A percentile compares a stretch with the other conserved stretches of the same genome.
These are phyloP conservation scores for Terebella lapidaria DNA, from an alignment of 2,888 invertebrate genomes.

Conservation along the genomic window DNA sequence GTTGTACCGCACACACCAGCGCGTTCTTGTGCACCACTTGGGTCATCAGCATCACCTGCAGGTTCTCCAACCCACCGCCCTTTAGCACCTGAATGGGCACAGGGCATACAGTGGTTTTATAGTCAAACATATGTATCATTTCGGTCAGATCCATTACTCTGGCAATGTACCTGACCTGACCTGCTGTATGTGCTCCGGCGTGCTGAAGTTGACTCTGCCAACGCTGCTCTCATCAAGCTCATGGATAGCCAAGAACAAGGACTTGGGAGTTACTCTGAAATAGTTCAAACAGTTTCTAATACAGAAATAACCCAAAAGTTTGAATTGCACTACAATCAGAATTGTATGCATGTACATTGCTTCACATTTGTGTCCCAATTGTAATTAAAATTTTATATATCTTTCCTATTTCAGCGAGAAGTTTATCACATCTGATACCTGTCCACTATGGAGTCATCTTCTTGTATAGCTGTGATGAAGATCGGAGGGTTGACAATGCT, in stretches of 20 bases:
- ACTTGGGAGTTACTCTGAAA: slow-evolving; percentile 29
- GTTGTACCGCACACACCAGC: slow-evolving; percentile 44
- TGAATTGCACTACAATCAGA: too few relatives aligned
- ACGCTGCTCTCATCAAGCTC: slow-evolving; percentile 51
- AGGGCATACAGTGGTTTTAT: too few relatives aligned
- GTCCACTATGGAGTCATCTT: slow-evolving; percentile 48
- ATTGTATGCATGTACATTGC: too few relatives aligned
- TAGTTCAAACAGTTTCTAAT: not conserved
- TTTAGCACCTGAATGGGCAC: slow-evolving; percentile 34
- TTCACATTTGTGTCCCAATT: too few relatives aligned
- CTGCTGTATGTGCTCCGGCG: slow-evolving; percentile 40
- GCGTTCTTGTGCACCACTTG: slow-evolving; percentile 52
- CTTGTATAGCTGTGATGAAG: slow-evolving; percentile 45
- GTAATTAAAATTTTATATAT: too few relatives aligned
- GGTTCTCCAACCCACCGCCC: slow-evolving; percentile 41
- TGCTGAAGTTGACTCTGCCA: slow-evolving; percentile 46
- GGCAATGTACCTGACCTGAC: too few relatives aligned
- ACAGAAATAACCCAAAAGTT: too few relatives aligned
- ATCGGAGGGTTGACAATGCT: slow-evolving; percentile 45
- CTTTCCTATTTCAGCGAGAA: not conserved
- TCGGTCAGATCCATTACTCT: too few relatives aligned
- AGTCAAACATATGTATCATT: too few relatives aligned
- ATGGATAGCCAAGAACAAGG: slow-evolving; percentile 44
- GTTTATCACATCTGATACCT: slow-evolving; percentile 30
- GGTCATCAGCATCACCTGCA: slow-evolving; percentile 7